These are phyloP conservation scores for Indicator indicator DNA, from an alignment of 2,113 vertebrate species.

Conservation along the genomic window DNA sequence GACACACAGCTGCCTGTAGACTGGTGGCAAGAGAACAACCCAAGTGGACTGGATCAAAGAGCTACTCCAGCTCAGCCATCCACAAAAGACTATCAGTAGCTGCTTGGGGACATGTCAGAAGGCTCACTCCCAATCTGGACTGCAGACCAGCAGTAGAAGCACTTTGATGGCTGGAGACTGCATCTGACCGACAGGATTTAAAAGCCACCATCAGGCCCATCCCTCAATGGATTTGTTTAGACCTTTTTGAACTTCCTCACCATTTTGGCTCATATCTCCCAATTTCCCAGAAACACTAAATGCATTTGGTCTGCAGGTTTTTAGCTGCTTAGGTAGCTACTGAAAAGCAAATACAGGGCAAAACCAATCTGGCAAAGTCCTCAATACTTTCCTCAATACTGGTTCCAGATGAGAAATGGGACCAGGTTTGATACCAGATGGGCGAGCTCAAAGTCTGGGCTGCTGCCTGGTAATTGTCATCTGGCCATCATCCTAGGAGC, in stretches of 20 bases:
- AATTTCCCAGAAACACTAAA: conserved; percentile 34
- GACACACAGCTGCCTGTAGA: not conserved
- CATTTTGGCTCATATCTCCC: not conserved
- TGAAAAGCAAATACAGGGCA: conserved; percentile 28
- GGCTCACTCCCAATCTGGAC: not conserved
- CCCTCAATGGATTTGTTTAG: not conserved
- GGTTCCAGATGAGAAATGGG: conserved; percentile 43
- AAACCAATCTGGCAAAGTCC: conserved; percentile 28
- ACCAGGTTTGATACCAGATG: conserved; percentile 54
- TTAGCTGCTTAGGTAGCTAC: conserved; percentile 44
- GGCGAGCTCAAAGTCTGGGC: conserved; percentile 22
- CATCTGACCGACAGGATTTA: not conserved
- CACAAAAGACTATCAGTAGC: not conserved
- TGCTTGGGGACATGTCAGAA: not conserved
- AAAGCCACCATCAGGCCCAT: not conserved
- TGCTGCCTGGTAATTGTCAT: conserved; percentile 12
- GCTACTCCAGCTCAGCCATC: not conserved
- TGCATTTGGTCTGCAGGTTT: conserved; percentile 12
- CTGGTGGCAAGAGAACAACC: not conserved
- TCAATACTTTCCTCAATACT: conserved; percentile 18
- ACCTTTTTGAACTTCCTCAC: conserved; percentile 1
- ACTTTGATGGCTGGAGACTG: not conserved
- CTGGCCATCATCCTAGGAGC: conserved; percentile 46
- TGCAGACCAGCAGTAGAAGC: not conserved
- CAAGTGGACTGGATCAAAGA: not conserved